Evolutionary conservation across 1,140 invertebrate species (phyloP).

Genomic region (Trichomalopsis sarcophagae): DNA sequence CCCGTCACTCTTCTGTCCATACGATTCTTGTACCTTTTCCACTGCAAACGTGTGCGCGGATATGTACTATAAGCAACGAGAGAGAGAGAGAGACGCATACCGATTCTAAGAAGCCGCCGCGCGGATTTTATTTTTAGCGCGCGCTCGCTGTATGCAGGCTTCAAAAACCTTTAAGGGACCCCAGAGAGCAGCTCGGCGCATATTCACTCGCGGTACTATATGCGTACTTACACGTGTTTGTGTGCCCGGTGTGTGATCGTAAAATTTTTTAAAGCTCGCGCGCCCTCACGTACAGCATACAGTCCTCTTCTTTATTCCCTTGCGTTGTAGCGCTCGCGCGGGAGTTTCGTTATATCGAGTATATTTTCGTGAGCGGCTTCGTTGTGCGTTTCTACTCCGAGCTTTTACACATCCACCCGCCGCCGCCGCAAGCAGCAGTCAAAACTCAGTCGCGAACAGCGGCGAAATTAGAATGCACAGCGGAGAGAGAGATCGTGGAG

Average conservation of each 20-base stretch:
- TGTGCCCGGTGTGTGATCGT: background rate
- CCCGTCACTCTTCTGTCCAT: conserved; percentile 8
- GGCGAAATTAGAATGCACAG: background rate
- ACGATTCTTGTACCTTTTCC: background rate
- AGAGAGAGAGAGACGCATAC: background rate
- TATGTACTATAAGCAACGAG: background rate
- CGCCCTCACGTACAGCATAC: background rate
- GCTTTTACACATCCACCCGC: background rate
- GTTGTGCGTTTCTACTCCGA: background rate
- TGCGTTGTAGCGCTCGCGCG: no score
- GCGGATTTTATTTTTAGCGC: conserved; percentile 26
- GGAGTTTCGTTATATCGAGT: background rate
- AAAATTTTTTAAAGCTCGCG: conserved; percentile 8
- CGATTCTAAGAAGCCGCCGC: conserved; percentile 20
- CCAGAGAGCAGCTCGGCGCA: background rate
- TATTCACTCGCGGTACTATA: background rate
- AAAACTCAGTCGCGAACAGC: background rate
- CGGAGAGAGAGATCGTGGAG: background rate
- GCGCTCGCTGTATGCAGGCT: background rate
- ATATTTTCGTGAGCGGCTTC: background rate
- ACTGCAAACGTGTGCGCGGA: background rate
- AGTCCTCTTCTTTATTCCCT: background rate
- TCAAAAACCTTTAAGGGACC: background rate
- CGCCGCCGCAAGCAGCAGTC: background rate
- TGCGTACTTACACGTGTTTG: background rate